Evolutionary conservation across 2,113 vertebrate species (phyloP).

Genomic region (Hirundichthys speculiger): DNA sequence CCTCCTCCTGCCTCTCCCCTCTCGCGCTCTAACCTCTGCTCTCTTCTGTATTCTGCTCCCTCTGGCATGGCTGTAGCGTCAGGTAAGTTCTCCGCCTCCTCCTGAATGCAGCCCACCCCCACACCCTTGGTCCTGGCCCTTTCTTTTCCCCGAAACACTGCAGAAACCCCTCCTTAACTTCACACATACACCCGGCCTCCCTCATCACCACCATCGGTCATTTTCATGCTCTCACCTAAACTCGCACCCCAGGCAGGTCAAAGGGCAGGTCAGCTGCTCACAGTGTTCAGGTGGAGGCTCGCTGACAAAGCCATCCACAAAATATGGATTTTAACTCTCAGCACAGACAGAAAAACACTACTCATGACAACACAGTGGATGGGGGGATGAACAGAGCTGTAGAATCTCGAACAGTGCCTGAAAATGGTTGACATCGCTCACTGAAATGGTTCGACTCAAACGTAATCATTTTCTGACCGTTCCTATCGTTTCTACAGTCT

Average conservation of each 20-base stretch:
- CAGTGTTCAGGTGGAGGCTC: conserved; percentile 56
- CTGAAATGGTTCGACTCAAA: too few species aligned
- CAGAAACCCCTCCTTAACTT: conserved; percentile 40
- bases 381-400: conserved; percentile 3
- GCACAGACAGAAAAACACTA: conserved; percentile 1
- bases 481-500: too few species aligned
- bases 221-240: conserved; percentile 53
- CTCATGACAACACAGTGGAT: conserved; percentile 10
- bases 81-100: conserved; percentile 91
- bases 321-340: conserved; percentile 9
- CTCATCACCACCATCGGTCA: conserved; percentile 51
- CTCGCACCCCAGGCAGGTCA: conserved; percentile 45
- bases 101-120: conserved; percentile 67
- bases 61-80: conserved; percentile 97
- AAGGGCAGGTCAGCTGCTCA: conserved; percentile 48
- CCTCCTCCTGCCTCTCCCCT: conserved; percentile 92
- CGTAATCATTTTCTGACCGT: too few species aligned
- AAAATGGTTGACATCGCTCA: too few species aligned
- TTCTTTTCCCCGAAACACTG: conserved; percentile 32
- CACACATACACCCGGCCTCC: conserved; percentile 37
- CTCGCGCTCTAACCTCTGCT: conserved; percentile 98
- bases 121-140: conserved; percentile 5
- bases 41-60: conserved; percentile 99
- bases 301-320: conserved; percentile 13
- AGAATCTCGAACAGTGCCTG: too few species aligned